phyloP scores from a whole-genome alignment of 1,140 invertebrate genomes.

The Musca vetustissima region DNA sequence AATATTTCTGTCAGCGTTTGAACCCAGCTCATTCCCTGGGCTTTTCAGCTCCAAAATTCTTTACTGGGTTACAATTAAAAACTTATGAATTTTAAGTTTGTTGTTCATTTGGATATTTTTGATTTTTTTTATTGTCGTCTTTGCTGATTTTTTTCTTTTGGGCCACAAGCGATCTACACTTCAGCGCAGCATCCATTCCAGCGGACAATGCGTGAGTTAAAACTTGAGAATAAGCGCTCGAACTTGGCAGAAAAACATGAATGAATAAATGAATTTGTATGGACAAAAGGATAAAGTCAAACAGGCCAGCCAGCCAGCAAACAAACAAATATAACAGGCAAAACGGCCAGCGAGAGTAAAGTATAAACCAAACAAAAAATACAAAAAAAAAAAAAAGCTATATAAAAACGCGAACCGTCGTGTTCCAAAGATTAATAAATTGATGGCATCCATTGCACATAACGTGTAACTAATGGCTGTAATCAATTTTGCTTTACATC shows the following conservation, averaged over 20 bases:
- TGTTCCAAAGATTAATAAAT: slow-evolving; percentile 58
- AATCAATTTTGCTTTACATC: slow-evolving; percentile 58
- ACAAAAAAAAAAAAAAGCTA: slow-evolving; percentile 25
- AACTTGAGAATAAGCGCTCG: too few relatives aligned
- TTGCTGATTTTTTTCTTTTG: too few relatives aligned
- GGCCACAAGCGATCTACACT: too few relatives aligned
- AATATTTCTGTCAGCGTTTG: too few relatives aligned
- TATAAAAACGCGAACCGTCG: slow-evolving; percentile 41
- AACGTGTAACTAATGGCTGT: slow-evolving; percentile 57
- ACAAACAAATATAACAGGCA: neutral
- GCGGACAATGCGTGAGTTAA: too few relatives aligned
- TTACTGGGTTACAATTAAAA: too few relatives aligned
- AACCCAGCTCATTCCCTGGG: too few relatives aligned
- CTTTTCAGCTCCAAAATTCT: too few relatives aligned
- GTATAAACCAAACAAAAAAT: neutral
- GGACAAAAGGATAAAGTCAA: neutral
- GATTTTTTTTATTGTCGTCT: too few relatives aligned
- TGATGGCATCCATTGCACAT: slow-evolving; percentile 58
- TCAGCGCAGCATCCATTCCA: too few relatives aligned
- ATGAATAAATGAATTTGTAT: slow-evolving; percentile 18
- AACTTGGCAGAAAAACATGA: slow-evolving; percentile 6
- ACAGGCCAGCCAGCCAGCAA: neutral
- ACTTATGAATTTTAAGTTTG: too few relatives aligned
- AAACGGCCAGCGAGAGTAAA: neutral
- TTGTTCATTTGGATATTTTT: too few relatives aligned